Percentiles rank a stretch among this genome's conserved stretches.
Evolutionary conservation across 1,140 invertebrate species (phyloP).

Genomic region (Zaprionus nigranus): DNA sequence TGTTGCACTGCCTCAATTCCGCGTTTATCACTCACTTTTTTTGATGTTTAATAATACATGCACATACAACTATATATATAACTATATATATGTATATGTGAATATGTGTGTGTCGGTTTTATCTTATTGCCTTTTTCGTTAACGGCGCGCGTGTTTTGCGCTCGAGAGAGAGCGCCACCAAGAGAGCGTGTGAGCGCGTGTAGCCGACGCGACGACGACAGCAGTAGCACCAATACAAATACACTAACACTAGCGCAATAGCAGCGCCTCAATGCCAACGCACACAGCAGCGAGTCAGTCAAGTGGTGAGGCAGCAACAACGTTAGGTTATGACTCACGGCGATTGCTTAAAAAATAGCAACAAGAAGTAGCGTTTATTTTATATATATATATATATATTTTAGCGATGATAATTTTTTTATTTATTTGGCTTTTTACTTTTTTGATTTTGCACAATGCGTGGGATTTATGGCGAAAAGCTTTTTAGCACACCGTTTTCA

Average conservation of each 20-base stretch:
- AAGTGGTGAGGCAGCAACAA: slow-evolving; percentile 55
- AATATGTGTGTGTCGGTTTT: slow-evolving; percentile 31
- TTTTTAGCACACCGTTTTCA: slow-evolving; percentile 42
- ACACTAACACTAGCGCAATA: slow-evolving; percentile 29
- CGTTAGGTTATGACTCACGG: slow-evolving; percentile 60
- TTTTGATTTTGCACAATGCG: slow-evolving; percentile 30
- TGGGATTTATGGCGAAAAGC: slow-evolving; percentile 43
- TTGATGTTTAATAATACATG: slow-evolving; percentile 36
- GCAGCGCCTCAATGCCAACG: slow-evolving; percentile 67
- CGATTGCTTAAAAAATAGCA: slow-evolving; percentile 41
- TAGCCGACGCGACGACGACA: slow-evolving; percentile 10
- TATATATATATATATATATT: slow-evolving; percentile 17
- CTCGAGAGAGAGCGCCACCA: slow-evolving; percentile 43
- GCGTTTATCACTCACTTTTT: slow-evolving; percentile 25
- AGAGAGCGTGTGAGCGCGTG: slow-evolving; percentile 30
- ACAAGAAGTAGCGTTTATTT: slow-evolving; percentile 44
- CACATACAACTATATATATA: slow-evolving; percentile 17
- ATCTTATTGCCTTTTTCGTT: slow-evolving; percentile 56
- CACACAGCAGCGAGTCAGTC: slow-evolving; percentile 54
- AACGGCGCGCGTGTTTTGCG: slow-evolving; percentile 57
- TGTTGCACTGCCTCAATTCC: slow-evolving; percentile 15
- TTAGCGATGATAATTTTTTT: slow-evolving; percentile 19
- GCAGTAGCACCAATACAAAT: slow-evolving; percentile 14
- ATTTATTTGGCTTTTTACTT: slow-evolving; percentile 8
- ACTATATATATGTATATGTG: slow-evolving; percentile 24